Conservation (phyloP, 2,797 vertebrate species). For the Columba guinea region DNA sequence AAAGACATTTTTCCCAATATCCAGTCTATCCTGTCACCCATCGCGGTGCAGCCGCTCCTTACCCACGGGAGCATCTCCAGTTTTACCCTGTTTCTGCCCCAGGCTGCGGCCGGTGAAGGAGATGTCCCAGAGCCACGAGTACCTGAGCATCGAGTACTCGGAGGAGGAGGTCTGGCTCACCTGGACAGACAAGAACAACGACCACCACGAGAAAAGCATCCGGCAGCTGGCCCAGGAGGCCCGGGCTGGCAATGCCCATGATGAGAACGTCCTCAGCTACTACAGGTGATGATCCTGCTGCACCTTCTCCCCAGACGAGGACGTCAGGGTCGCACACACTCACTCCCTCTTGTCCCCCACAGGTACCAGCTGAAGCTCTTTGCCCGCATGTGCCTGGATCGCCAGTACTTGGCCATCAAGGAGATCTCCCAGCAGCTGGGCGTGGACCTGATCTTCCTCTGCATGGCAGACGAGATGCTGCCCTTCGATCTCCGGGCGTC, state of each 20-base stretch:
- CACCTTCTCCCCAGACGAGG: not conserved
- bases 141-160: conserved; percentile 88
- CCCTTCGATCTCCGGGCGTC: conserved; percentile 95
- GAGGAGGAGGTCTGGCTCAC: conserved; percentile 97
- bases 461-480: conserved; percentile 95
- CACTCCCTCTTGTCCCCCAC: not conserved
- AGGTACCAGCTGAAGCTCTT: conserved; percentile 99
- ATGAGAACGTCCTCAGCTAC: conserved; percentile 94
- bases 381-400: conserved; percentile 96
- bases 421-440: conserved; percentile 98
- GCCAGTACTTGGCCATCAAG: conserved; percentile 95
- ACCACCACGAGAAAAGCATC: conserved; percentile 92
- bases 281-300: conserved; percentile 81
- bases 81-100: not conserved
- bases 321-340: not conserved
- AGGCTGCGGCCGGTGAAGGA: conserved; percentile 91
- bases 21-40: rapidly evolving
- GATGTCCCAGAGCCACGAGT: conserved; percentile 81
- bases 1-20: too few species aligned
- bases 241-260: conserved; percentile 90
- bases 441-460: conserved; percentile 95
- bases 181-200: conserved; percentile 90
- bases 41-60: rapidly evolving
- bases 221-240: conserved; percentile 93
- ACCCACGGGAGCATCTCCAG: rapidly evolving